Evolutionary conservation across 2,888 invertebrate genomes (phyloP).

Genomic region (Opisthograptis luteolata): DNA sequence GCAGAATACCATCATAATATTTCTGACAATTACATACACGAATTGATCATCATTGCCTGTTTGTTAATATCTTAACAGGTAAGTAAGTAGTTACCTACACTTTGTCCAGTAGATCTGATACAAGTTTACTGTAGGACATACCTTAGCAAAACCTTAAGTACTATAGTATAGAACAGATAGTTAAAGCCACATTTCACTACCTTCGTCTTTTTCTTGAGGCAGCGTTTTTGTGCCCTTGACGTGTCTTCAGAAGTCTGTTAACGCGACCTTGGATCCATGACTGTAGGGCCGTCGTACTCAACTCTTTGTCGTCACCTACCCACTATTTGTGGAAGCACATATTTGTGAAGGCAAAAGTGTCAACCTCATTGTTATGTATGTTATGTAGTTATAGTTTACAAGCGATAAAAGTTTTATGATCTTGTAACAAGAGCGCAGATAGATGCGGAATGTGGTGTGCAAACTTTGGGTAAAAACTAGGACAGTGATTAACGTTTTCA

Average conservation of each 20-base stretch:
- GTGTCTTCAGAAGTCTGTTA: conserved; percentile 20
- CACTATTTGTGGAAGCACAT: conserved; percentile 28
- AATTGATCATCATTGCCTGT: no score
- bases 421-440: conserved; percentile 15
- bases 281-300: conserved; percentile 44
- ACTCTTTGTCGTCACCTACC: conserved; percentile 27
- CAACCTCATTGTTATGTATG: conserved; percentile 8
- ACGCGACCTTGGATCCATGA: conserved; percentile 30
- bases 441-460: conserved; percentile 4
- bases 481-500: no score
- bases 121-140: no score
- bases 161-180: no score
- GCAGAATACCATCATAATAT: no score
- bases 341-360: conserved; percentile 21
- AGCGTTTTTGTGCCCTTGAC: conserved; percentile 23
- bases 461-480: not conserved
- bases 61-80: no score
- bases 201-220: conserved; percentile 3
- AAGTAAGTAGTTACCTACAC: no score
- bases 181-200: not conserved
- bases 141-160: no score
- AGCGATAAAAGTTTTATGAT: conserved; percentile 22
- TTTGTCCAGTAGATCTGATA: no score
- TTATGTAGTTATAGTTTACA: conserved; percentile 14
- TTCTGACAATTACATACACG: no score